Base-by-base conservation (phyloP, 1,140 invertebrate genomes). In the Lasioglossum baleicum region DNA sequence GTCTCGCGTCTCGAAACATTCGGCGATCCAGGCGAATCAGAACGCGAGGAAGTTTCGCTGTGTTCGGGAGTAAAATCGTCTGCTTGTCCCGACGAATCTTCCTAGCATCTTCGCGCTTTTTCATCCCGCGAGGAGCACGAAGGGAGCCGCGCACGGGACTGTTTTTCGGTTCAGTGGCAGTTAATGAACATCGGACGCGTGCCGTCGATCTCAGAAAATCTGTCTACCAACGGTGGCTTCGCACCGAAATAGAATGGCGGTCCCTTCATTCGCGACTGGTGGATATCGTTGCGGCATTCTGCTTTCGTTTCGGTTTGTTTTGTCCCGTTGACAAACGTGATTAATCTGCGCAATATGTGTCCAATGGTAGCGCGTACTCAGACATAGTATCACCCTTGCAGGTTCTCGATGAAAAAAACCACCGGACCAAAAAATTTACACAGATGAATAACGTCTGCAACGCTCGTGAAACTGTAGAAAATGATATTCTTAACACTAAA, bases 151-250 rank as follows among this genome's bases (percentile, higher is more conserved):
- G 31, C 7, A 17, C 56, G 53, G 35, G 53, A 80, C 26, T 26
- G 48, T 53, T 67, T 31, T 15, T 60, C 75, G 74, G 40, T 58
- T 17, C 60, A 26, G 51, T 70, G 58, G 61, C 26, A 60, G 67
- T 77, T 81, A 81, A 81, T 81, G 80, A 81, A 80, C 77, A 66
- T 75, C 53, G 78, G 72, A 61, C 78, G 79, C 79, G 74, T 81
- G 79, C 79, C 74, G n/a, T 65, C 22, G 75, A 70, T 77, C 60
- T 51, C 15, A 71, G 51, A 73, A 79, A 79, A 79, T 73, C 69
- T 79, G 75, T 78, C 75, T 61, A 78, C 75, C 75, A 72, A 65
- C 75, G 44, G 68, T 64, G 70, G 76, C 60, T 53, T 71, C 61
- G 61, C 61, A 73, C 20, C 48, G 51, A 73, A 79, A 79, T 79